Evolutionary conservation across 2,888 invertebrate species (phyloP).

Genomic region (Celastrina argiolus): DNA sequence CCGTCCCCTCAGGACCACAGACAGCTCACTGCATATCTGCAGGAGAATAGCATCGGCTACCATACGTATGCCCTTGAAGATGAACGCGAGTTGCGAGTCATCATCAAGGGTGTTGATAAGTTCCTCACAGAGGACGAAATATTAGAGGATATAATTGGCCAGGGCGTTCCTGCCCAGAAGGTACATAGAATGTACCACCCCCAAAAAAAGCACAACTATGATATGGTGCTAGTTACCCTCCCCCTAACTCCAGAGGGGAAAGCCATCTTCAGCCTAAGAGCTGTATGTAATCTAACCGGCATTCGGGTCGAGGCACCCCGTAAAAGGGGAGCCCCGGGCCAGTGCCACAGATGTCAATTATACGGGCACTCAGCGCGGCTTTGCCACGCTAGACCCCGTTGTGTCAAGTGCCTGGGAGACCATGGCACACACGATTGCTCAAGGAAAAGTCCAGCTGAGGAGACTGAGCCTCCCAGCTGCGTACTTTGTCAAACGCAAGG

Average conservation of each 20-base stretch:
- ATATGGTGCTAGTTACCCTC: not conserved
- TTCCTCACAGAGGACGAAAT: not conserved
- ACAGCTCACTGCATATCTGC: not conserved
- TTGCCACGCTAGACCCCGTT: slow-evolving; percentile 12
- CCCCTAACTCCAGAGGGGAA: not conserved
- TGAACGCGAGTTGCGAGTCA: slow-evolving; percentile 15
- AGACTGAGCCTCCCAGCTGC: slow-evolving; percentile 20
- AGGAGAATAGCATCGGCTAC: not conserved
- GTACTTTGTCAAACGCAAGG: not conserved
- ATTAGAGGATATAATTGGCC: not conserved
- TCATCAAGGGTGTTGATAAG: not conserved
- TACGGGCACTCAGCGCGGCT: slow-evolving; percentile 22
- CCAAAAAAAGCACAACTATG: too few relatives aligned
- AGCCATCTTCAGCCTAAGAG: not conserved
- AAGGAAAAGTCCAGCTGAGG: not conserved
- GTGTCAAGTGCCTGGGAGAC: not conserved
- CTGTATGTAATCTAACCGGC: not conserved
- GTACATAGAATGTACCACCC: not conserved
- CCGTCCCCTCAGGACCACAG: slow-evolving; percentile 14
- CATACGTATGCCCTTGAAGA: slow-evolving; percentile 18
- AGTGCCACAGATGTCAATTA: slow-evolving; percentile 22
- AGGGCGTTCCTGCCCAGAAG: not conserved
- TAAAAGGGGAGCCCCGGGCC: not conserved
- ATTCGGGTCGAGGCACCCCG: not conserved
- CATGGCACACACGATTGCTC: not conserved